These are phyloP conservation scores for Alsophila aescularia DNA, from an alignment of 2,888 invertebrate genomes.

Conservation along the genomic window DNA sequence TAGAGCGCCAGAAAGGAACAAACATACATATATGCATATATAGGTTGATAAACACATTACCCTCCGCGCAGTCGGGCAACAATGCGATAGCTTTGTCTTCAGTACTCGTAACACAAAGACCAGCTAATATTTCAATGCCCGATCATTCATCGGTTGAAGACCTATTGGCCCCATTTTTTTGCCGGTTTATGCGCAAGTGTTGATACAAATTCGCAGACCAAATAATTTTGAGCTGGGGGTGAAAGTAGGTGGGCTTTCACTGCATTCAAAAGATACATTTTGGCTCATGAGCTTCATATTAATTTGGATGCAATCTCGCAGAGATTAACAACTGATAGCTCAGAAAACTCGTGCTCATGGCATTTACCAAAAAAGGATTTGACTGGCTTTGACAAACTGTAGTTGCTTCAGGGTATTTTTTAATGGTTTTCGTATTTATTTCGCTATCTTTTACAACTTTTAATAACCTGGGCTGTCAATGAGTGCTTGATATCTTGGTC, in stretches of 20 bases:
- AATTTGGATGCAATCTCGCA: slow-evolving; percentile 34
- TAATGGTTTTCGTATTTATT: slow-evolving; percentile 23
- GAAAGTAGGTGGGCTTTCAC: slow-evolving; percentile 76
- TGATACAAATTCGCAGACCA: slow-evolving; percentile 72
- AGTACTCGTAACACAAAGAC: slow-evolving; percentile 17
- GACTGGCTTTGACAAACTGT: too few relatives aligned
- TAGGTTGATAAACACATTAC: too few relatives aligned
- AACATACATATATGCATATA: too few relatives aligned
- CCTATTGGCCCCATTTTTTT: slow-evolving; percentile 75
- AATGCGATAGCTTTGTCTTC: slow-evolving; percentile 18
- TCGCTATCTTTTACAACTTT: slow-evolving; percentile 1
- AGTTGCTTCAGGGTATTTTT: slow-evolving; percentile 13
- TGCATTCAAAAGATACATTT: slow-evolving; percentile 54
- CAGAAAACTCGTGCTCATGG: slow-evolving; percentile 34
- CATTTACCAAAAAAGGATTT: slow-evolving; percentile 40
- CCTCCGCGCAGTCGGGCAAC: too few relatives aligned
- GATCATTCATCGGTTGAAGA: slow-evolving; percentile 58
- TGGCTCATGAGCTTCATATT: slow-evolving; percentile 38
- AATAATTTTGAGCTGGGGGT: slow-evolving; percentile 58
- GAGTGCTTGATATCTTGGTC: not conserved
- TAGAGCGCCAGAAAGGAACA: too few relatives aligned
- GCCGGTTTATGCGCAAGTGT: slow-evolving; percentile 55
- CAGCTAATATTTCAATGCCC: slow-evolving; percentile 46
- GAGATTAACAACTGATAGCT: slow-evolving; percentile 39
- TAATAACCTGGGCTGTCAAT: not conserved